Evolutionary conservation across 2,888 invertebrate genomes (phyloP).

Genomic region (Julus scandinavius): DNA sequence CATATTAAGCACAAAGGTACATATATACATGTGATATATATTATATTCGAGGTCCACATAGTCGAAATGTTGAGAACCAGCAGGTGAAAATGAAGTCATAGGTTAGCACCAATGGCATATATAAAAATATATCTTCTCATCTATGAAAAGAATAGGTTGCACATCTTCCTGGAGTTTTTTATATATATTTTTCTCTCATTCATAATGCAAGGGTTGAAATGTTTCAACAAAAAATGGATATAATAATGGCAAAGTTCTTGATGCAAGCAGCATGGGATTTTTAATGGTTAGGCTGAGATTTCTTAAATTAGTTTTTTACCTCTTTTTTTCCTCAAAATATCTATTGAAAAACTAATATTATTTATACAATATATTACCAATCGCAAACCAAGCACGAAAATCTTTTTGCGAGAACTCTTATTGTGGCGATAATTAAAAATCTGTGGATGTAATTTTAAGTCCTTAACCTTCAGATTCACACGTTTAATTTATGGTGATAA

Average conservation of each 20-base stretch:
- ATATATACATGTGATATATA: background rate
- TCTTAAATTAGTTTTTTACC: background rate
- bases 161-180: background rate
- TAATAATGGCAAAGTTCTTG: background rate
- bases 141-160: slow-evolving; percentile 20
- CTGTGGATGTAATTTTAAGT: no score
- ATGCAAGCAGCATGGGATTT: background rate
- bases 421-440: background rate
- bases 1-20: background rate
- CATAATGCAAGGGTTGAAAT: slow-evolving; percentile 31
- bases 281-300: background rate
- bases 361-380: background rate
- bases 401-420: background rate
- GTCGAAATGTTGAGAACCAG: background rate
- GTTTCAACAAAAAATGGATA: background rate
- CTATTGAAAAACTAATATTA: background rate
- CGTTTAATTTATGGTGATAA: no score
- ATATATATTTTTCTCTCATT: background rate
- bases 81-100: slow-evolving; percentile 3
- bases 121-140: slow-evolving; percentile 7
- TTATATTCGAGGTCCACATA: background rate
- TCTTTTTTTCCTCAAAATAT: background rate
- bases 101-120: slow-evolving; percentile 16
- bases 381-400: background rate
- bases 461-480: no score